Percentiles rank a stretch among this genome's conserved stretches.
Evolutionary conservation across 2,113 vertebrate species (phyloP).

Genomic region (Nothoprocta pentlandii): DNA sequence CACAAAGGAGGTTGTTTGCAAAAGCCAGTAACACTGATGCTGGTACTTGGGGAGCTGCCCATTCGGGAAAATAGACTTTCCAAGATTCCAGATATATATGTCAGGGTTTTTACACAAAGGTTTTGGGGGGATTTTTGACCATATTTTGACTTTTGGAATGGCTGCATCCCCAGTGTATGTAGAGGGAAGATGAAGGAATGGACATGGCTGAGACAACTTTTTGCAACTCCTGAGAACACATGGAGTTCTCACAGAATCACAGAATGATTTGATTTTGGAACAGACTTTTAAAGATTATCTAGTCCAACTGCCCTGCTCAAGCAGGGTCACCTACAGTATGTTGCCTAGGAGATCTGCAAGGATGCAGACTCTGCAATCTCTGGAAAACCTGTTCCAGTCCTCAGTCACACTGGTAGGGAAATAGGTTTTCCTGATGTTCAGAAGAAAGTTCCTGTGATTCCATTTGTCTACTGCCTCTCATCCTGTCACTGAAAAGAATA

Average conservation of each 20-base stretch:
- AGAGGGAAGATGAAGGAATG: neutral
- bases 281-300: too few species aligned
- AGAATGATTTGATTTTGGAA: too few species aligned
- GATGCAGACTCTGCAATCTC: too few species aligned
- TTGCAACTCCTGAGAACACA: rapidly evolving
- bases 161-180: neutral
- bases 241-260: neutral
- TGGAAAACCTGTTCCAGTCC: too few species aligned
- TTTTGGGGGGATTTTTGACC: neutral
- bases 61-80: neutral
- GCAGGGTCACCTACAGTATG: too few species aligned
- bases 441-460: too few species aligned
- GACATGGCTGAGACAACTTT: neutral
- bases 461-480: too few species aligned
- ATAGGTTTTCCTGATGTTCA: too few species aligned
- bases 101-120: neutral
- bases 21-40: neutral
- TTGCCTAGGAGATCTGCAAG: too few species aligned
- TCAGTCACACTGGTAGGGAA: too few species aligned
- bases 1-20: neutral
- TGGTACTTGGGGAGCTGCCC: neutral
- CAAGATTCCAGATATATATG: neutral
- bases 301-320: too few species aligned
- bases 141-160: neutral
- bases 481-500: too few species aligned